Evolutionary conservation across 2,113 vertebrate species (phyloP), one percentile per base, ranked within the genome.

Genomic region (Pipa parva): DNA sequence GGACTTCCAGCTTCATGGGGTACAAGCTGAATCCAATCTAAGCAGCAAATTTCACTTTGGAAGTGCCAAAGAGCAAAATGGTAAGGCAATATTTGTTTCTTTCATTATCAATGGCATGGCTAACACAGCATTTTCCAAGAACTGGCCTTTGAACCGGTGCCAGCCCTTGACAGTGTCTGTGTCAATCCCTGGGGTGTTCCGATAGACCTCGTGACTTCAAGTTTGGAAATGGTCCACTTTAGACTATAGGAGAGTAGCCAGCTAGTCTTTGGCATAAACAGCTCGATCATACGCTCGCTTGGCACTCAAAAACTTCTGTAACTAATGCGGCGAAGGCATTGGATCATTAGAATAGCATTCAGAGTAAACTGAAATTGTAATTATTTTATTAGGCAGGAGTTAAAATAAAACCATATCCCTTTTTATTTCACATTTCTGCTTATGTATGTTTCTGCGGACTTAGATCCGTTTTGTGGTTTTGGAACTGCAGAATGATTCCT

Each of bases 41-140:
- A 87, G 88, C 83, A 88, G 83, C 84, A 97, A 97, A 78, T 87
- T 92, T 82, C 89, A 89, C 60, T 82, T 90, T 71, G 80, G 90
- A 81, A 85, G 79, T 83, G 76, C 86, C 81, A 97, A 98, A 80
- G 92, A 98, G 60, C 94, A 91, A 70, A 98, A 97, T 89, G 95
- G 95, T 97, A 85, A 90, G 90, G 78, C 52, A 21, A 12, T 3
- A 11, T 39, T 20, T 61, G 13, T n/a, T 37, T 59, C 37, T 59
- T 49, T 42, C 7, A 13, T 20, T 22, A 18, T 33, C n/a, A 6
- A 10, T 26, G 3, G 7, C 5, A 27, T 52, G 25, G 22, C 15
- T 52, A 52, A 12, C 26, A 26, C 39, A 42, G 3, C n/a, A 17
- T 42, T 42, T 42, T 17, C n/a, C 39, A 42, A 42, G 39, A 5